Base-by-base conservation (phyloP, 1,140 invertebrate species). In the Diorhabda carinulata region DNA sequence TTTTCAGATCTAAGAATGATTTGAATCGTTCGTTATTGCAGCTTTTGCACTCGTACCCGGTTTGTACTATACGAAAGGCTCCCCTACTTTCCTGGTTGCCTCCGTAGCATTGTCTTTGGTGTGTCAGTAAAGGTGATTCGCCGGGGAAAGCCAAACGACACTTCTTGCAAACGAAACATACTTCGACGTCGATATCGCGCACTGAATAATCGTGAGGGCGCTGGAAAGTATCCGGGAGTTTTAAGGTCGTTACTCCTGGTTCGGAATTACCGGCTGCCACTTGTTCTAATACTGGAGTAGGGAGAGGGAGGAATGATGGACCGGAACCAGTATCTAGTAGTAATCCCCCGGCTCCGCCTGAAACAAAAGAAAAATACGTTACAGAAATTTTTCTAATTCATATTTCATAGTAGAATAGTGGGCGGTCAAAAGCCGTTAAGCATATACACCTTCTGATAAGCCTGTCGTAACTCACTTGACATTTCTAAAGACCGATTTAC, bases 101-200 rank as follows among this genome's bases (percentile, higher is more conserved):
- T 7, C 86, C 83, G 78, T 88, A 90, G 77, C 89, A 90, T 61
- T 85, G 86, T 2, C 88, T 83, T 78, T 93, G 92, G 78, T 94
- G 92, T 7, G 83, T 84, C 57, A 91, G 82, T 61, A 93, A 84
- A 3, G 88, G 87, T n/a, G 88, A 87, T 64, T 91, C 89, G 57
- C 87, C 86, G 2, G 90, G 88, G 82, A 91, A 94, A 3, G 92
- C 92, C 61, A 92, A 86, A 66, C 92, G 90, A 81, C 92, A 95
- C 77, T 92, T 90, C 78, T 92, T 92, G 84, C 92, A 95, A 64
- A 94, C 91, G 83, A 91, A 90, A 73, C 92, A 93, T 25, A 92
- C 84, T 77, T 94, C 93, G 57, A 89, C 86, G 75, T 92, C 91
- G 2, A 89, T 80, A 72, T 92, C 87, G 67, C 86, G 78, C 71